Percentiles rank a stretch among this genome's conserved stretches.
These are phyloP conservation scores for Cygnus buccinator DNA, from an alignment of 2,113 vertebrate genomes.

Conservation along the genomic window DNA sequence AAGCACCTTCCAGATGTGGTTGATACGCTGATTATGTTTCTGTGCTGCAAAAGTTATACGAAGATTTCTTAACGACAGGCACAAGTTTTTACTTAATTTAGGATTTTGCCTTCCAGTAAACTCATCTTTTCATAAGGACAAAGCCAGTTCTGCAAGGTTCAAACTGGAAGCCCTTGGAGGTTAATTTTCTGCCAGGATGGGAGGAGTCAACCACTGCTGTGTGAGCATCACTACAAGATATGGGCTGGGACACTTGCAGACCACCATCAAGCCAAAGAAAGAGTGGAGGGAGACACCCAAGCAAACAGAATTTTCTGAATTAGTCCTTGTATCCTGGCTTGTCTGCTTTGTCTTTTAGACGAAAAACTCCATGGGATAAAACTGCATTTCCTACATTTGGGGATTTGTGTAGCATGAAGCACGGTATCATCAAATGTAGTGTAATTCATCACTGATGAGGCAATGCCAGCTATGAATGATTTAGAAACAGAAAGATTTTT, in stretches of 20 bases:
- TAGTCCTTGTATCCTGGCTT: neutral
- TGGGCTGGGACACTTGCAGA: neutral
- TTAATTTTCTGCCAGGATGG: neutral
- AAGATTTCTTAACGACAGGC: neutral
- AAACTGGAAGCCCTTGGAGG: neutral
- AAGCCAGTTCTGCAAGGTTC: neutral
- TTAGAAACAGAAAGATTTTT: neutral
- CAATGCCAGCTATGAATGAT: neutral
- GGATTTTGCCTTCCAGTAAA: neutral
- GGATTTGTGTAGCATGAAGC: neutral
- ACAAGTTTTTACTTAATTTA: neutral
- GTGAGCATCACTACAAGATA: neutral
- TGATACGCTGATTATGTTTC: neutral
- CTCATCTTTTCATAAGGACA: neutral
- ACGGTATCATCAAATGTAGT: neutral
- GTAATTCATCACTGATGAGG: neutral
- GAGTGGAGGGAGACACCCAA: neutral
- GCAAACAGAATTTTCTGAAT: neutral
- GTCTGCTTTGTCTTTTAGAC: neutral
- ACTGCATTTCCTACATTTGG: neutral
- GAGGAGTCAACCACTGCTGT: neutral
- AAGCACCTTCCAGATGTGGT: constrained; percentile 42
- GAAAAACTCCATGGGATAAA: neutral
- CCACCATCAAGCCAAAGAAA: neutral
- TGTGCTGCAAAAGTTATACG: neutral